These are phyloP conservation scores for Hymenopus coronatus DNA, from an alignment of 2,888 invertebrate species.

Conservation along the genomic window DNA sequence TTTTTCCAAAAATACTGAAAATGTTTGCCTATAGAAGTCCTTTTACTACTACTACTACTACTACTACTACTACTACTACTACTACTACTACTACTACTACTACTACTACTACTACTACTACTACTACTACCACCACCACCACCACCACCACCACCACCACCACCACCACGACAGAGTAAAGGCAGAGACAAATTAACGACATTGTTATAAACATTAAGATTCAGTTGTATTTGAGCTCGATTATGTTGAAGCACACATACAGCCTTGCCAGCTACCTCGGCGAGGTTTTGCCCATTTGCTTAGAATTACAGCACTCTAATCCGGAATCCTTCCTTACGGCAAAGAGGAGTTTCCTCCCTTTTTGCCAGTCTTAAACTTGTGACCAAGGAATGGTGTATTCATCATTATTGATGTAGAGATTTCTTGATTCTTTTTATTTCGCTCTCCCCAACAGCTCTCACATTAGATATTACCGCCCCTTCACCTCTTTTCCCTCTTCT, in stretches of 20 bases:
- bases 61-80: neutral
- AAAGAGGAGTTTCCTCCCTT: neutral
- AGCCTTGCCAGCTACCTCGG: no score
- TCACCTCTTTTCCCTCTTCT: neutral
- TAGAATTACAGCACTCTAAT: no score
- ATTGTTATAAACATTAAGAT: no score
- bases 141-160: neutral
- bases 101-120: neutral
- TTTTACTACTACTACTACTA: neutral
- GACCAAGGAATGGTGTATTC: neutral
- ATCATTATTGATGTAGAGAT: neutral
- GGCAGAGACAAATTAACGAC: no score
- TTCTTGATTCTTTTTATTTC: neutral
- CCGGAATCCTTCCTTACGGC: neutral
- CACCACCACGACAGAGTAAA: no score
- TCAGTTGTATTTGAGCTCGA: no score
- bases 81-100: neutral
- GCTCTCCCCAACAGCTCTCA: neutral
- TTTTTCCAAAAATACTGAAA: no score
- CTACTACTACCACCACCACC: neutral
- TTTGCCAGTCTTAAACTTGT: neutral
- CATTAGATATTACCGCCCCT: neutral
- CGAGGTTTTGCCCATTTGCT: no score
- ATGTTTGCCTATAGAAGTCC: no score
- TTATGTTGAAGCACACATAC: no score